Conservation (phyloP, 2,888 invertebrate species). For the Molorchus minor region DNA sequence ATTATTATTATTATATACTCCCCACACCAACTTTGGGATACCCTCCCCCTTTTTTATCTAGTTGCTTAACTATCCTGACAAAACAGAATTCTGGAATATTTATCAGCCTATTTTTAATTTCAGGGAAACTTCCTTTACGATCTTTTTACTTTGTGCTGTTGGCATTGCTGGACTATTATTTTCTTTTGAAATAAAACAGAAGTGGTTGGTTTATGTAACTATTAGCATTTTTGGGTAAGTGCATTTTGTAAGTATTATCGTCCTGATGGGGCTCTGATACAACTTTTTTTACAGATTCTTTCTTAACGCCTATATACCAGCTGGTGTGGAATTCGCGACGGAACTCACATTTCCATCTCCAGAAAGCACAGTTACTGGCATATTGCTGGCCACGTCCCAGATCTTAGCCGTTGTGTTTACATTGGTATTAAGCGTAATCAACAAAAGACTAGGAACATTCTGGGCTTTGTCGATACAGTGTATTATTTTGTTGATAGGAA, state of each 20-base stretch:
- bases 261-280: background rate
- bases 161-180: slow-evolving; percentile 44
- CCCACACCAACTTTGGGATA: no score
- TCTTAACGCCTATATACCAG: slow-evolving; percentile 50
- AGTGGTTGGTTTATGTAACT: slow-evolving; percentile 45
- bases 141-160: slow-evolving; percentile 41
- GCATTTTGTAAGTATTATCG: slow-evolving; percentile 2
- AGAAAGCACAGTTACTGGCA: slow-evolving; percentile 50
- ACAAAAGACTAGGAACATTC: slow-evolving; percentile 42
- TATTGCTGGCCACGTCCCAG: slow-evolving; percentile 49
- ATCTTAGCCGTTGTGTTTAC: slow-evolving; percentile 45
- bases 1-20: no score
- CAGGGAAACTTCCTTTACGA: slow-evolving; percentile 46
- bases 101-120: slow-evolving; percentile 34
- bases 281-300: slow-evolving; percentile 45
- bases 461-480: slow-evolving; percentile 45
- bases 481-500: slow-evolving; percentile 41
- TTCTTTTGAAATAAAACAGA: slow-evolving; percentile 44
- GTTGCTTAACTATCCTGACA: no score
- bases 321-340: slow-evolving; percentile 51
- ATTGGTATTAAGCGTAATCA: slow-evolving; percentile 38
- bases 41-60: no score
- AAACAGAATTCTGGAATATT: no score
- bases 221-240: slow-evolving; percentile 48
- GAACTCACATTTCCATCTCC: slow-evolving; percentile 51